Percentiles rank a stretch among this genome's conserved stretches.
phyloP scores from a whole-genome alignment of 2,113 vertebrate species.

The Tichodroma muraria region DNA sequence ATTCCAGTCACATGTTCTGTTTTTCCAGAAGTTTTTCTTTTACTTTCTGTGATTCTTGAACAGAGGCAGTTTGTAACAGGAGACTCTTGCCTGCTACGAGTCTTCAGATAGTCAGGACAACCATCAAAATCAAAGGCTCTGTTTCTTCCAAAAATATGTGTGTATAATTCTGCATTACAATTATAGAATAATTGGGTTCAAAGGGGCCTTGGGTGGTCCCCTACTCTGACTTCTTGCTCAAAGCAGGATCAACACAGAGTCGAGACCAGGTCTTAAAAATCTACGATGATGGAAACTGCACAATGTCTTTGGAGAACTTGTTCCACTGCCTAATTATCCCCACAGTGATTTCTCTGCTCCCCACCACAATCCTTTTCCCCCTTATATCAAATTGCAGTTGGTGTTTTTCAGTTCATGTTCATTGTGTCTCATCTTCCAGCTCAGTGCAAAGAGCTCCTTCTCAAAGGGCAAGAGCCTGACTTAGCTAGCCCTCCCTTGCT shows the following conservation, averaged over 20 bases:
- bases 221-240: neutral
- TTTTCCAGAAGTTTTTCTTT: neutral
- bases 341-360: neutral
- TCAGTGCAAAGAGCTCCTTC: neutral
- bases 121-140: neutral
- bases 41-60: neutral
- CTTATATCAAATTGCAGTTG: neutral
- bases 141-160: neutral
- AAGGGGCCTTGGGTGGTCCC: neutral
- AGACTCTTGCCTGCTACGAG: neutral
- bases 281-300: neutral
- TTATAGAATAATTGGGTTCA: neutral
- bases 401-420: neutral
- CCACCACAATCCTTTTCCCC: neutral
- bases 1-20: neutral
- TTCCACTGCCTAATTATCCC: neutral
- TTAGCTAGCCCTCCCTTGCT: fast-evolving
- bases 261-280: neutral
- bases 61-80: neutral
- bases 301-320: neutral
- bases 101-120: neutral
- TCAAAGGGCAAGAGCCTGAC: neutral
- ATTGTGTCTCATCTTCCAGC: neutral
- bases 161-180: neutral
- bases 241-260: neutral